phyloP scores from a whole-genome alignment of 1,140 invertebrate genomes.

The Saccostrea echinata region DNA sequence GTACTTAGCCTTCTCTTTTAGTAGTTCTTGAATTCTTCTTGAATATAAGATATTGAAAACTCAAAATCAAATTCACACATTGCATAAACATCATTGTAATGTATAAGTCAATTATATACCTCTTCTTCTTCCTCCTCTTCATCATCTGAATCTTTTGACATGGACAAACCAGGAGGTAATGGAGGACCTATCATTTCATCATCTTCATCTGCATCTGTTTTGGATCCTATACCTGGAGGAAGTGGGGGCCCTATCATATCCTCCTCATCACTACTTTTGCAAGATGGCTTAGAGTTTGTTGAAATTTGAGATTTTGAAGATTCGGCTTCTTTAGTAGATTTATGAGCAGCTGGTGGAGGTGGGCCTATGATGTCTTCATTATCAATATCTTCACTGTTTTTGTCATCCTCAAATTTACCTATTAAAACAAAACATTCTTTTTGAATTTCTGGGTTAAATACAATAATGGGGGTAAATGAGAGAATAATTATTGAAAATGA shows the following conservation, averaged over 20 bases:
- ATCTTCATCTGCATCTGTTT: slow-evolving; percentile 48
- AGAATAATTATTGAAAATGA: too few species aligned
- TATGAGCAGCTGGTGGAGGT: not conserved
- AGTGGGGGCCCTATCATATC: slow-evolving; percentile 75
- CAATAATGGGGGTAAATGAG: too few species aligned
- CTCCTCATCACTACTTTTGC: slow-evolving; percentile 57
- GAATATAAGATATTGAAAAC: too few species aligned
- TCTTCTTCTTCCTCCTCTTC: slow-evolving; percentile 67
- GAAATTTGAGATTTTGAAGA: not conserved
- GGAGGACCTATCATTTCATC: slow-evolving; percentile 60
- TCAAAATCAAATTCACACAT: too few species aligned
- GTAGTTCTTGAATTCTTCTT: too few species aligned
- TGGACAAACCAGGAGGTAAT: slow-evolving; percentile 45
- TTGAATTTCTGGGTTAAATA: not conserved
- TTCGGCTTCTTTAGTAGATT: not conserved
- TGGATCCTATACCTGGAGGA: slow-evolving; percentile 58
- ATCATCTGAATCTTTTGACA: slow-evolving; percentile 63
- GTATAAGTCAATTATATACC: not conserved
- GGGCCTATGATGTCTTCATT: not conserved
- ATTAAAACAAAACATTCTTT: not conserved
- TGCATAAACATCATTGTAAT: too few species aligned
- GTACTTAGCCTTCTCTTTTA: too few species aligned
- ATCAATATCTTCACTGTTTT: not conserved
- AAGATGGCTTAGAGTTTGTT: not conserved
- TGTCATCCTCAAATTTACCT: slow-evolving; percentile 21